phyloP scores from a whole-genome alignment of 2,888 invertebrate species.

The Cylindroiulus punctatus region DNA sequence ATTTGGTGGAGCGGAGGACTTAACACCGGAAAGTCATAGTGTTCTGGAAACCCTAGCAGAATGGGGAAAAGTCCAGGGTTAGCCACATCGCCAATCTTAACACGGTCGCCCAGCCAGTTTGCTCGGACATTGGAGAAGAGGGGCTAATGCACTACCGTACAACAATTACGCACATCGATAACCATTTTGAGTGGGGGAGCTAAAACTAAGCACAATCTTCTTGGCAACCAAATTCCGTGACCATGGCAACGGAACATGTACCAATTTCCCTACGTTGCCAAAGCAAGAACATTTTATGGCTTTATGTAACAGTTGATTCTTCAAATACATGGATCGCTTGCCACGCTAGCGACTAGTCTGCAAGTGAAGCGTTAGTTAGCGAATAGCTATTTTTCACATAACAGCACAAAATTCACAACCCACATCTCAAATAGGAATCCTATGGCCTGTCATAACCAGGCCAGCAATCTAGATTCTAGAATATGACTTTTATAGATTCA shows the following conservation, averaged over 20 bases:
- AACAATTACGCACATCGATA: constrained; percentile 2
- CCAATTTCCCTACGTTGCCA: not conserved
- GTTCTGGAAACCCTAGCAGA: constrained; percentile 49
- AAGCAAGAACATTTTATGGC: not conserved
- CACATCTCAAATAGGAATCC: not conserved
- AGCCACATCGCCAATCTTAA: constrained; percentile 38
- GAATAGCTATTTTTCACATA: not conserved
- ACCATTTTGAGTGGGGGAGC: not conserved
- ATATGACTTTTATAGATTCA: too few relatives aligned
- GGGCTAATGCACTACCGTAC: not conserved
- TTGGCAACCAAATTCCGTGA: constrained; percentile 3
- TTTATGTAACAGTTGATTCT: not conserved
- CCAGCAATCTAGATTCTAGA: not conserved
- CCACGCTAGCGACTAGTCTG: not conserved
- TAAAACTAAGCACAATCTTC: not conserved
- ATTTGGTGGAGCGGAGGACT: constrained; percentile 31
- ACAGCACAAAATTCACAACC: not conserved
- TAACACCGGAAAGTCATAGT: constrained; percentile 43
- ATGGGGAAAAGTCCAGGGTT: constrained; percentile 46
- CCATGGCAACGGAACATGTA: constrained; percentile 26
- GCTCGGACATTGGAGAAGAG: not conserved
- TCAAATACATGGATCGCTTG: not conserved
- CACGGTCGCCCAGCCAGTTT: not conserved
- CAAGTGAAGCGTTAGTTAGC: not conserved
- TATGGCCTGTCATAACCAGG: not conserved